Evolutionary conservation across 2,113 vertebrate species (phyloP).

Genomic region (Tupaia tana): DNA sequence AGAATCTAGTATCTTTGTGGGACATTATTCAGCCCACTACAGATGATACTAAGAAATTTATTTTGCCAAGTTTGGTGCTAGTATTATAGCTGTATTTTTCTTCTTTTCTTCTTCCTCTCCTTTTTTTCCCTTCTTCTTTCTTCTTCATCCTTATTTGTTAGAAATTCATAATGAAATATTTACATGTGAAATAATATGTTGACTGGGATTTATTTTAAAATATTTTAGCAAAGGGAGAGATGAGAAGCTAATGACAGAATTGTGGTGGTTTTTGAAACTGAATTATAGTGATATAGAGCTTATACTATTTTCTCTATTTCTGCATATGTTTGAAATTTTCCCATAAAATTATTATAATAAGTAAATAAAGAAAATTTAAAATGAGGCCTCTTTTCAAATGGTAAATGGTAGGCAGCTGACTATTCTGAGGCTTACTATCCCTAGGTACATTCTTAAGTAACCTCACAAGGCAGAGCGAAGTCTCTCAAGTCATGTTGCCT

Average conservation of each 20-base stretch:
- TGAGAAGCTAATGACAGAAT: not conserved
- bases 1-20: not conserved
- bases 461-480: too few relatives aligned
- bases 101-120: too few relatives aligned
- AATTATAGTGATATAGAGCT: not conserved
- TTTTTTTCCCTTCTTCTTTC: too few relatives aligned
- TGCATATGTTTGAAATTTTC: not conserved
- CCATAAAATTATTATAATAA: not conserved
- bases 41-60: not conserved
- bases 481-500: not conserved
- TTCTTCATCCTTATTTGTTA: not conserved
- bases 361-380: not conserved
- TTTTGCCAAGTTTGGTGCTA: not conserved
- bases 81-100: not conserved
- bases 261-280: not conserved
- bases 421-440: not conserved
- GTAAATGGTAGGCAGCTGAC: not conserved
- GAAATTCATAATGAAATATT: not conserved
- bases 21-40: not conserved
- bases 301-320: not conserved
- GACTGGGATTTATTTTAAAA: not conserved
- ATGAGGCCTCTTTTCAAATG: not conserved
- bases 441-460: not conserved
- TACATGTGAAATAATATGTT: not conserved
- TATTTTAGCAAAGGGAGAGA: not conserved